phyloP scores from a whole-genome alignment of 2,888 invertebrate species.

The Oscheius myriophilus region DNA sequence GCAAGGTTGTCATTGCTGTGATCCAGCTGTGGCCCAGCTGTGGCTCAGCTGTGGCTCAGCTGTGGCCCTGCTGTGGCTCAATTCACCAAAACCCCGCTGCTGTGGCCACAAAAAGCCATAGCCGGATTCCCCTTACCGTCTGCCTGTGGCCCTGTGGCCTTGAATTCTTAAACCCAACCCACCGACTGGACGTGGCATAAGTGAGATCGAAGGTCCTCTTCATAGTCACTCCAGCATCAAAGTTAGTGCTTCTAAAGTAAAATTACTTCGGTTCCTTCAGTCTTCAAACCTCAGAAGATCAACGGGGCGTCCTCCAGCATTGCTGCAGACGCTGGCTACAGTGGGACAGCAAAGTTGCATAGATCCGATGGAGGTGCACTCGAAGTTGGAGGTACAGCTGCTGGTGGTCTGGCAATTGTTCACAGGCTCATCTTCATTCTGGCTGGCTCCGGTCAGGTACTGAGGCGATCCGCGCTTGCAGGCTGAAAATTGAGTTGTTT shows the following conservation, averaged over 20 bases:
- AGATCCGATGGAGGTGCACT: constrained; percentile 67
- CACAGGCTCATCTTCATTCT: constrained; percentile 68
- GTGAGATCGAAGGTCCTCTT: constrained; percentile 62
- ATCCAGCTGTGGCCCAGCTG: too few relatives aligned
- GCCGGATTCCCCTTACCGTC: too few relatives aligned
- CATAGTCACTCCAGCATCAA: constrained; percentile 64
- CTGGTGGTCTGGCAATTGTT: constrained; percentile 67
- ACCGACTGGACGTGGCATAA: constrained; percentile 58
- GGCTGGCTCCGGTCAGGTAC: constrained; percentile 61
- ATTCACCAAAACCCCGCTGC: too few relatives aligned
- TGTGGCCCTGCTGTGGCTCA: too few relatives aligned
- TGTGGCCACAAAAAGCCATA: too few relatives aligned
- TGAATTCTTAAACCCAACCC: not conserved
- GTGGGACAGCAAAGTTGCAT: constrained; percentile 68
- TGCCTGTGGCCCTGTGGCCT: too few relatives aligned
- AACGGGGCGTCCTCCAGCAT: constrained; percentile 51
- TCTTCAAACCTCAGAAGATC: constrained; percentile 36
- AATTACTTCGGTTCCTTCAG: too few relatives aligned
- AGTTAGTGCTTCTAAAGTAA: constrained; percentile 56
- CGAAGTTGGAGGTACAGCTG: constrained; percentile 66
- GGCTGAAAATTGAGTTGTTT: constrained; percentile 49
- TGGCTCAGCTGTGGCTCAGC: too few relatives aligned
- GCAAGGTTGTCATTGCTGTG: too few relatives aligned
- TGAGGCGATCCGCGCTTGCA: constrained; percentile 70
- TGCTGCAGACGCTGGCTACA: constrained; percentile 63